phyloP scores from a whole-genome alignment of 2,797 vertebrate species.

The Pelochelys cantorii region DNA sequence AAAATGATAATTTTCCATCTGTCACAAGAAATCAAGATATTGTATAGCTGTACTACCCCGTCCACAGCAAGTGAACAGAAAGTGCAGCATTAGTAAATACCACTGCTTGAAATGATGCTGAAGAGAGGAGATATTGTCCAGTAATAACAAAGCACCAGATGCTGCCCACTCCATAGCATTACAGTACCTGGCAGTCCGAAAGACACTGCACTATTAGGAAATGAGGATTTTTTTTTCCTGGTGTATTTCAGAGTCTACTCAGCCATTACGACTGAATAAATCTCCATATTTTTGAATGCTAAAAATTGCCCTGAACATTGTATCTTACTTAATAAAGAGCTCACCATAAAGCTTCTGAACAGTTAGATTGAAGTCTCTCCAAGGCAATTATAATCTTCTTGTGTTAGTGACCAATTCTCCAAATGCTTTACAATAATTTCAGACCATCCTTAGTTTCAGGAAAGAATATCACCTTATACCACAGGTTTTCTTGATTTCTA shows the following conservation, averaged over 20 bases:
- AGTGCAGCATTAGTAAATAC: background rate
- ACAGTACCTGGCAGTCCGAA: background rate
- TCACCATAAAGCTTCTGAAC: background rate
- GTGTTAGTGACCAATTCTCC: background rate
- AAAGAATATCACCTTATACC: background rate
- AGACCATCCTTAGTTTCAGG: background rate
- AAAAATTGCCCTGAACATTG: fast-evolving
- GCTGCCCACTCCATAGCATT: background rate
- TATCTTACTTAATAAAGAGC: background rate
- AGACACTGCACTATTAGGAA: background rate
- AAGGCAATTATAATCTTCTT: background rate
- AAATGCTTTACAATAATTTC: background rate
- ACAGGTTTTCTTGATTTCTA: background rate
- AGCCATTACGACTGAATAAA: background rate
- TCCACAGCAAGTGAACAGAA: fast-evolving
- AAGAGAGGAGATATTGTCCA: background rate
- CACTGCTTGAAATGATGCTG: background rate
- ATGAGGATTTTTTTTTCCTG: background rate
- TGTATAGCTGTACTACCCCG: background rate
- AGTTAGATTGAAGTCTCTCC: background rate
- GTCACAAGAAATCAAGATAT: conserved; percentile 5
- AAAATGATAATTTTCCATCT: background rate
- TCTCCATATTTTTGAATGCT: background rate
- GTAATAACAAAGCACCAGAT: background rate
- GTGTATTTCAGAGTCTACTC: background rate